These are phyloP conservation scores for Lycia hirtaria DNA, from an alignment of 2,888 invertebrate species.

Conservation along the genomic window DNA sequence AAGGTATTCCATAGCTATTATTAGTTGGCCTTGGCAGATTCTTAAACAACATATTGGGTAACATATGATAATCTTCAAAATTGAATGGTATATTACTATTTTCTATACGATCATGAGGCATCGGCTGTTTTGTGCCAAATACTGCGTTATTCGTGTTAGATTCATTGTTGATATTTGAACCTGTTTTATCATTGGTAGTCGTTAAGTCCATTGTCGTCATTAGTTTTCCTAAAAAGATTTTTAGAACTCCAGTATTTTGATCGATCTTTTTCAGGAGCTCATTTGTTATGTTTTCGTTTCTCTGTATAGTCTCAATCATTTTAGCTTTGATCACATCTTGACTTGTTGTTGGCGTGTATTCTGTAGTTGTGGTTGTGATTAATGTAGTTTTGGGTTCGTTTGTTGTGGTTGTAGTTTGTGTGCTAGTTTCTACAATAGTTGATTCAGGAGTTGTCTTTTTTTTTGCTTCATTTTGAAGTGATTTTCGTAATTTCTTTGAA, in stretches of 20 bases:
- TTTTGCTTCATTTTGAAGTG: not conserved
- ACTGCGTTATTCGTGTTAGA: not conserved
- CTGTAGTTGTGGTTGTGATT: slow-evolving; percentile 18
- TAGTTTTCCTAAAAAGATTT: slow-evolving; percentile 62
- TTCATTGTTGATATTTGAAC: not conserved
- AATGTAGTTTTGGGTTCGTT: slow-evolving; percentile 35
- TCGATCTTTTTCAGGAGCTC: slow-evolving; percentile 70
- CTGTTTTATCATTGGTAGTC: not conserved
- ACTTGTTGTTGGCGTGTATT: slow-evolving; percentile 26
- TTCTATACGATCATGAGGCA: not conserved
- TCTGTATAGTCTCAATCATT: slow-evolving; percentile 54
- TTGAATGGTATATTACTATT: slow-evolving; percentile 5
- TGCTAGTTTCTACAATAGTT: slow-evolving; percentile 13
- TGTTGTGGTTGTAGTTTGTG: slow-evolving; percentile 32
- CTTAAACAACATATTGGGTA: slow-evolving; percentile 28
- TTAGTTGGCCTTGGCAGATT: slow-evolving; percentile 31
- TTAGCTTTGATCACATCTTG: slow-evolving; percentile 33
- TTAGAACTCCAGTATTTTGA: slow-evolving; percentile 64
- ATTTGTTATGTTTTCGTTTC: slow-evolving; percentile 64
- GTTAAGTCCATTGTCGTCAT: slow-evolving; percentile 45
- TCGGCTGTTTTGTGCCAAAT: not conserved
- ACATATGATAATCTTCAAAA: slow-evolving; percentile 26
- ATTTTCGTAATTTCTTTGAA: slow-evolving; percentile 18
- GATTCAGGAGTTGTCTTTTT: not conserved
- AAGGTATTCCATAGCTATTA: slow-evolving; percentile 51